Conservation (phyloP, 1,140 invertebrate species). For the Bombus vancouverensis region DNA sequence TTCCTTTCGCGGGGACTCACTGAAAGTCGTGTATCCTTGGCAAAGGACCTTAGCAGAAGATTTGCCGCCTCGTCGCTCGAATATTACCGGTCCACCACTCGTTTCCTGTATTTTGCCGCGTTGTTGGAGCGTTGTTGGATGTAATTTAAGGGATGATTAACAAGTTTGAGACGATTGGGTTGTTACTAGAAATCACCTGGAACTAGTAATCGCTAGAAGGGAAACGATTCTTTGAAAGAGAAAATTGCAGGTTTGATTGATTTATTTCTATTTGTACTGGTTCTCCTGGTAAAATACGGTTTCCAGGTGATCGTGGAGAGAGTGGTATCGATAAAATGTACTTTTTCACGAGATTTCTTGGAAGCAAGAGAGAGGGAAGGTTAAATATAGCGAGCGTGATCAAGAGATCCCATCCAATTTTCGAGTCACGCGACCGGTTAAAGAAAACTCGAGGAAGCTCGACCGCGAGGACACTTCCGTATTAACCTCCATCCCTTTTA, state of each 20-base stretch:
- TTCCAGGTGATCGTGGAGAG: neutral
- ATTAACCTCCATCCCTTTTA: slow-evolving; percentile 67
- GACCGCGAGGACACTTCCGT: slow-evolving; percentile 67
- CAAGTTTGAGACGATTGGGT: neutral
- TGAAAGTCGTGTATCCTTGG: neutral
- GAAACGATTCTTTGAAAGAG: neutral
- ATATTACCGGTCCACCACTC: neutral
- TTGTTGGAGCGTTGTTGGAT: too few species aligned
- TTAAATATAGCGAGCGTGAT: slow-evolving; percentile 39
- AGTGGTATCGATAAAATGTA: neutral
- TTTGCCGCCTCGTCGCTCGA: neutral
- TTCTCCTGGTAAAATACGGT: neutral
- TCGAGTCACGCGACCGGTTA: slow-evolving; percentile 71
- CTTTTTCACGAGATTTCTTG: slow-evolving; percentile 27
- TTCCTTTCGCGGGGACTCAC: slow-evolving; percentile 1
- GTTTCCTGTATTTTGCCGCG: neutral
- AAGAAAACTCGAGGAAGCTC: slow-evolving; percentile 70
- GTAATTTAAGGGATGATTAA: neutral
- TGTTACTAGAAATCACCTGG: neutral
- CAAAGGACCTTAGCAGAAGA: neutral
- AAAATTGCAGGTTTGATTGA: neutral
- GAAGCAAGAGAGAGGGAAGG: neutral
- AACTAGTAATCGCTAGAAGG: neutral
- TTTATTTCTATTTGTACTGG: neutral
- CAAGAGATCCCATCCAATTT: slow-evolving; percentile 70